These are phyloP conservation scores for Cremastobaeus sp. DNA, from an alignment of 2,888 invertebrate species.

Conservation along the genomic window DNA sequence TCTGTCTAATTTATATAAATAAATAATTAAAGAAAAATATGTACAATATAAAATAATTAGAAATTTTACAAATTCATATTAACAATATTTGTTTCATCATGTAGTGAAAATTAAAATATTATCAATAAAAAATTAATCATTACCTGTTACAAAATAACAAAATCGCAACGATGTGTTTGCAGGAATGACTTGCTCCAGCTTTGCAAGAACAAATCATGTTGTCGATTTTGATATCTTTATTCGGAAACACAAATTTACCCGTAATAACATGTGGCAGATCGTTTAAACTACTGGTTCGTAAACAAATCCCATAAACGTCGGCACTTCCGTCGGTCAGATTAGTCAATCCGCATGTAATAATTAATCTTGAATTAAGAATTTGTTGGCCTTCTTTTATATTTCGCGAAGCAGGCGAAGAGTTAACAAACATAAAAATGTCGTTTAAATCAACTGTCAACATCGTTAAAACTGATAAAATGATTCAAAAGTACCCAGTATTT, in stretches of 20 bases:
- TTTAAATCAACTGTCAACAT: constrained; percentile 27
- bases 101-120: too few relatives aligned
- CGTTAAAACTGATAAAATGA: not conserved
- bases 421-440: constrained; percentile 15
- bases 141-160: not conserved
- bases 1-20: too few relatives aligned
- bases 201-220: not conserved
- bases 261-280: not conserved
- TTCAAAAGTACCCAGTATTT: not conserved
- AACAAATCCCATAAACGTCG: not conserved
- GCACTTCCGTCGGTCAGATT: not conserved
- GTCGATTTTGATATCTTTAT: not conserved
- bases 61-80: too few relatives aligned
- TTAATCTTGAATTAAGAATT: constrained; percentile 21
- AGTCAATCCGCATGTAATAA: constrained; percentile 12
- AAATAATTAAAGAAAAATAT: too few relatives aligned
- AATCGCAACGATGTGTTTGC: not conserved
- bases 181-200: not conserved
- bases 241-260: not conserved
- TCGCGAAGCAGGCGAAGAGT: constrained; percentile 7
- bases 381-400: constrained; percentile 24
- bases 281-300: not conserved
- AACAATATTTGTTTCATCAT: too few relatives aligned
- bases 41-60: too few relatives aligned
- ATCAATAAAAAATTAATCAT: constrained; percentile 1